Evolutionary conservation across 2,113 vertebrate species (phyloP), one percentile per base, ranked within the genome.

Genomic region (Anseranas semipalmata): DNA sequence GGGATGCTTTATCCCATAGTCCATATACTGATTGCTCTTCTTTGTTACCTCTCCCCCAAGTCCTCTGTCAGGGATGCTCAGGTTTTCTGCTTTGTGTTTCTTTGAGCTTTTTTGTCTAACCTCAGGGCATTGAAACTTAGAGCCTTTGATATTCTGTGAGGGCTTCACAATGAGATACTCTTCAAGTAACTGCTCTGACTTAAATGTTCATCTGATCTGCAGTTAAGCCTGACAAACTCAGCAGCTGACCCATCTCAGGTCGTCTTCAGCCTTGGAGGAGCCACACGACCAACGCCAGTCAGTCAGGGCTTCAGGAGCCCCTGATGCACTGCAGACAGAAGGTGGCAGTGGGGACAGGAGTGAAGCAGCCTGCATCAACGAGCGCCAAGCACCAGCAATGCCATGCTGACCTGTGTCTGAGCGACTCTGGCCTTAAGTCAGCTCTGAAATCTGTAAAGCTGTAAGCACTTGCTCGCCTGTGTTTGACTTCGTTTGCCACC

Each of bases 31-130:
- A 58, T 53, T 62, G 39, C 60, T 86, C 90, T 85, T 72, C 76
- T 76, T 65, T 78, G 30, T 68, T 89, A 90, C 83, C 73, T 87
- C 52, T 87, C 90, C 88, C 92, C 0, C 0, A 90, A 93, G 76
- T 85, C 35, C 58, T 78, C 93, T 91, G 60, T 73, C 92, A 92
- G 48, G 17, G 43, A 78, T 85, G 43, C 65, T 92, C 76, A 53
- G 37, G 62, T 89, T 93, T 90, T 85, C 80, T 89, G 60, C 76
- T 72, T 86, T 81, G 30, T 72, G 43, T 58, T 92, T 86, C 85
- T 90, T 91, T 90, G 89, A 96, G 93, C 72, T 63, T 86, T 90
- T 95, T 92, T 93, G 94, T 93, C 76, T 95, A 84, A 96, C 90
- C 94, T 96, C 76, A 50, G 90, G 92, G 88, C 90, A 93, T 28